Percentiles rank a stretch among this genome's conserved stretches.
phyloP scores from a whole-genome alignment of 2,888 invertebrate genomes.

The Acrocera orbiculus region DNA sequence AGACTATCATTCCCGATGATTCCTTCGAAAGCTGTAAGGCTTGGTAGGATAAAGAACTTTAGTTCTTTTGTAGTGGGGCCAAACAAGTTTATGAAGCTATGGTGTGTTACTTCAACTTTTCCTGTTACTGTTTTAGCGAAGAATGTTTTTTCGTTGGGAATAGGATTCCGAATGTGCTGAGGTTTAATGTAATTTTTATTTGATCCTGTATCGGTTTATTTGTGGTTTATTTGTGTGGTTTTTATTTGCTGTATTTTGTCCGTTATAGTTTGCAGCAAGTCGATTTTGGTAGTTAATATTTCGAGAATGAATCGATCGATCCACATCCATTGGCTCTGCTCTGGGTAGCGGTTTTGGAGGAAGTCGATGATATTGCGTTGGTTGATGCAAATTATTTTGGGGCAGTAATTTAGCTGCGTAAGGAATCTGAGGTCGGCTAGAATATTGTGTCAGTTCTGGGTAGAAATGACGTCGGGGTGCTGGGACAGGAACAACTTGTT shows the following conservation, averaged over 20 bases:
- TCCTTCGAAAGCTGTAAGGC: background rate
- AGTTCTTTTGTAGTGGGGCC: background rate
- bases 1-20: background rate
- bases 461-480: background rate
- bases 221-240: no score
- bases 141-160: slow-evolving; percentile 8
- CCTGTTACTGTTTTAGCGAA: slow-evolving; percentile 8
- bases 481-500: background rate
- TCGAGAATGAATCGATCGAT: slow-evolving; percentile 6
- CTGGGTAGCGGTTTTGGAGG: slow-evolving; percentile 8
- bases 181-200: slow-evolving; percentile 7
- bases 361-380: background rate
- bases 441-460: slow-evolving; percentile 2
- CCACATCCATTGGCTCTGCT: slow-evolving; percentile 10
- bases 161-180: slow-evolving; percentile 4
- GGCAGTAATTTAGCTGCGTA: no score
- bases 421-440: background rate
- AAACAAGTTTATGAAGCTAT: slow-evolving; percentile 8
- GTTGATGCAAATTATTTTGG: background rate
- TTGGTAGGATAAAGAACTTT: slow-evolving; percentile 1
- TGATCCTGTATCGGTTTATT: slow-evolving; percentile 7
- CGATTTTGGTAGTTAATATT: slow-evolving; percentile 10
- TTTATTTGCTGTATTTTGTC: no score
- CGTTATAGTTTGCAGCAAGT: no score
- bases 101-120: slow-evolving; percentile 6